phyloP scores from a whole-genome alignment of 2,113 vertebrate species.

The Conger conger region DNA sequence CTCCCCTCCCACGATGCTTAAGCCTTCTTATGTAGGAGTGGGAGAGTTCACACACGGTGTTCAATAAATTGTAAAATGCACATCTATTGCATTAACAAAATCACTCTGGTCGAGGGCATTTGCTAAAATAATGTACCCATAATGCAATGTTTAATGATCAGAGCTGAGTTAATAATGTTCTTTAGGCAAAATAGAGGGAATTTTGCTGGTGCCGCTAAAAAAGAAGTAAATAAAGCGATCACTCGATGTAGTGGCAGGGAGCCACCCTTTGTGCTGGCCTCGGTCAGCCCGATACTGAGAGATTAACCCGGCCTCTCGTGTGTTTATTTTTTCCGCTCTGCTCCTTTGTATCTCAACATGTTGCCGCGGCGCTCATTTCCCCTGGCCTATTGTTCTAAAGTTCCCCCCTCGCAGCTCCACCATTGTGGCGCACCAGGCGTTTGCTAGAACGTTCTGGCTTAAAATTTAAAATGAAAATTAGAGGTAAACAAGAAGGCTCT shows the following conservation, averaged over 20 bases:
- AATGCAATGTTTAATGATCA: not conserved
- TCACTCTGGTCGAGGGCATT: not conserved
- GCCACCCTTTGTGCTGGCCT: conserved; percentile 24
- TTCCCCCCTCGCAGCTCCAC: conserved; percentile 34
- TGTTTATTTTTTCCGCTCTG: conserved; percentile 44
- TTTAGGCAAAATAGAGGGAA: not conserved
- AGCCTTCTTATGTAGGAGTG: too few species aligned
- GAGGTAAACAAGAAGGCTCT: not conserved
- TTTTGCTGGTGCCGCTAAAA: conserved; percentile 36
- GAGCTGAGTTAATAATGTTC: not conserved
- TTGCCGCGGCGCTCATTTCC: conserved; percentile 49
- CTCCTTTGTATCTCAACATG: conserved; percentile 46
- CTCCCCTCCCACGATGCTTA: too few species aligned
- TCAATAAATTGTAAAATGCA: not conserved
- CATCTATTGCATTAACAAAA: not conserved
- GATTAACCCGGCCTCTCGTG: conserved; percentile 49
- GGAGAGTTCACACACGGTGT: not conserved
- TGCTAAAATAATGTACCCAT: too few species aligned
- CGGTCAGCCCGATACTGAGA: conserved; percentile 39
- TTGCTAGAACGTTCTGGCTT: not conserved
- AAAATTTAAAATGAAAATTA: not conserved
- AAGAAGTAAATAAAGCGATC: conserved; percentile 46
- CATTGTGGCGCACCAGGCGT: not conserved
- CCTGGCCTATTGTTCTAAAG: conserved; percentile 50
- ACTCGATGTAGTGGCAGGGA: not conserved